Base-by-base conservation (phyloP, 2,797 vertebrate genomes). In the Ctenosaura bakeri region DNA sequence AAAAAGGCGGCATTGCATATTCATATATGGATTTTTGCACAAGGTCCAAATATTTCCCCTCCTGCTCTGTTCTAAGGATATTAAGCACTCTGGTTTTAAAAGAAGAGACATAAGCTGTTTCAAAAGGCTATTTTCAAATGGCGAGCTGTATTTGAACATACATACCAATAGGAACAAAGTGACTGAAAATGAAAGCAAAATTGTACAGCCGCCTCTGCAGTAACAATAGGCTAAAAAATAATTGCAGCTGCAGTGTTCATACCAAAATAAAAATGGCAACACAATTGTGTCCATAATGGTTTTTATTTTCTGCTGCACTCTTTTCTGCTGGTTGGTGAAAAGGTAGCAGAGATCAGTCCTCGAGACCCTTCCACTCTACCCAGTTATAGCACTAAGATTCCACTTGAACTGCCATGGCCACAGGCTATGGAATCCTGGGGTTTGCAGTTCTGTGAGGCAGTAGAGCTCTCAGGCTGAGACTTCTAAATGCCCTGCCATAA, bases 21-120 rank as follows among this genome's bases (percentile, higher is more conserved):
- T 80, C 91, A 24, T 4, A 84, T 91, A 77, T 83, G 87, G 88
- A 90, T 92, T 86, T 52, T 66, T 89, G 77, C 93, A 94, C 90
- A 93, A 84, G 50, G 88, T 88, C 29, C 38, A 9, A 32, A 54
- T 32, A 38, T 29, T 76, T 89, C 73, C 86, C 89, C 91, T 89
- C 88, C 86, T 85, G 71, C 88, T 54, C 56, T 84, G 1, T 85
- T 93, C 66, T 54, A 66, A 86, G 71, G 83, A 50, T 83, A 93
- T 52, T 4, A 69, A 88, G 71, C 46, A 14, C 86, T 93, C 95
- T 90, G 35, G 82, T 85, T 92, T 89, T 93, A 92, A 9, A 59
- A 62, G 42, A n/a, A 89, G 89, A 91, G 83, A 87, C n/a, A 59
- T 0, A 52, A 93, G 77, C 85, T 81, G 8, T 87, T 71, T 74